These are phyloP conservation scores for Zosterops hypoxanthus DNA, from an alignment of 2,113 vertebrate species.

Conservation along the genomic window DNA sequence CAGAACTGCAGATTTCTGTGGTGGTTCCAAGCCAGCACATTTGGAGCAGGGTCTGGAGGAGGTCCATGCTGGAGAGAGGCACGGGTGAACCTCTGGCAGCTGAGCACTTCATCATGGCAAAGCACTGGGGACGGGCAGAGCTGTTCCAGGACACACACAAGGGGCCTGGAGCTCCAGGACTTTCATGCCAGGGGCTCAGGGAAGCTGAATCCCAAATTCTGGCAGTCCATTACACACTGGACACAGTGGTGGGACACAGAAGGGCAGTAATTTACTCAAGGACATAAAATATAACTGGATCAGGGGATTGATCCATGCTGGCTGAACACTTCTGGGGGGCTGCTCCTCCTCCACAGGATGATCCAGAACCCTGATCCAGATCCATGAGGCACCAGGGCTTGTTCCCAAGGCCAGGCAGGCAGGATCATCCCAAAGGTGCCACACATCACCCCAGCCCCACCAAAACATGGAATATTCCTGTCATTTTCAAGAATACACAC, in stretches of 20 bases:
- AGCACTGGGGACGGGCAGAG: background rate
- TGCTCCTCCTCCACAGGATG: background rate
- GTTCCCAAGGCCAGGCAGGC: background rate
- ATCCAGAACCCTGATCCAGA: background rate
- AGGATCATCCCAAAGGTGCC: background rate
- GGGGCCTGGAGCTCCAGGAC: background rate
- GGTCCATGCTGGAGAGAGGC: background rate
- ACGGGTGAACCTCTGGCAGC: background rate
- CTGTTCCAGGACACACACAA: background rate
- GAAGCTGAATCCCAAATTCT: rapidly evolving
- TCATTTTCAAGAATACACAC: background rate
- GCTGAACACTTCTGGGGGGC: background rate
- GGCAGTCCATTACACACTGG: rapidly evolving
- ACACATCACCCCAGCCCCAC: background rate
- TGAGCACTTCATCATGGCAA: background rate
- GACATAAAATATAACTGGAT: background rate
- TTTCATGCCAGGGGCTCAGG: background rate
- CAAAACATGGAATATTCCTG: background rate
- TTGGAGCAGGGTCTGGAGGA: background rate
- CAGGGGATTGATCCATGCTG: background rate
- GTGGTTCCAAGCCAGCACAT: background rate
- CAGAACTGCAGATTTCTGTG: background rate
- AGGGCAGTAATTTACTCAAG: background rate
- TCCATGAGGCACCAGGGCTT: rapidly evolving
- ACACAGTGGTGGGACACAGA: background rate